Percentiles rank a stretch among this genome's conserved stretches.
Conservation (phyloP, 1,140 invertebrate genomes). For the Trichonephila inaurata region DNA sequence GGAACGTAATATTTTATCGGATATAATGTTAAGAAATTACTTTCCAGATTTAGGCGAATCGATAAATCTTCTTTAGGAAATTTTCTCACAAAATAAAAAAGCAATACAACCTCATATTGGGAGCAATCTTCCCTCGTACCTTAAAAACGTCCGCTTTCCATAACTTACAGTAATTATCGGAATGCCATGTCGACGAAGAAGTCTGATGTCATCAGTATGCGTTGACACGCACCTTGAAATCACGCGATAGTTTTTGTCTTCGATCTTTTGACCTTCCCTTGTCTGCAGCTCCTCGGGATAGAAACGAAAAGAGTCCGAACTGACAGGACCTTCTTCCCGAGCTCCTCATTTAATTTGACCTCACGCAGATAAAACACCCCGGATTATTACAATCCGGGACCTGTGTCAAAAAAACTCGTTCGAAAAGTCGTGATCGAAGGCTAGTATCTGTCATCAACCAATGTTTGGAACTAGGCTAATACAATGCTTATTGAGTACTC, state of each 20-base stretch:
- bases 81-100: slow-evolving; percentile 15
- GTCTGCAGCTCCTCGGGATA: slow-evolving; percentile 42
- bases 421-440: slow-evolving; percentile 33
- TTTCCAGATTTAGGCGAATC: slow-evolving; percentile 44
- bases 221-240: slow-evolving; percentile 50
- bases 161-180: slow-evolving; percentile 50
- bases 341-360: slow-evolving; percentile 44
- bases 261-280: slow-evolving; percentile 61
- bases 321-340: slow-evolving; percentile 32
- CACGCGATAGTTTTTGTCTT: slow-evolving; percentile 41
- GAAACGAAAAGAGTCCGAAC: not conserved
- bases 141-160: slow-evolving; percentile 30
- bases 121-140: not conserved
- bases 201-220: slow-evolving; percentile 63
- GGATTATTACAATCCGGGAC: slow-evolving; percentile 45
- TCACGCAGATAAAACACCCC: slow-evolving; percentile 44
- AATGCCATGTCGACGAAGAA: slow-evolving; percentile 6
- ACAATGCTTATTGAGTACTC: not conserved
- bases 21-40: slow-evolving; percentile 40
- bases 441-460: slow-evolving; percentile 33
- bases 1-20: slow-evolving; percentile 36
- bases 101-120: not conserved
- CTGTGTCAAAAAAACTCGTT: slow-evolving; percentile 5
- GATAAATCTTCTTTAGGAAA: slow-evolving; percentile 31
- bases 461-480: slow-evolving; percentile 13